phyloP scores from a whole-genome alignment of 2,797 vertebrate genomes.

The Poecilia wingei region DNA sequence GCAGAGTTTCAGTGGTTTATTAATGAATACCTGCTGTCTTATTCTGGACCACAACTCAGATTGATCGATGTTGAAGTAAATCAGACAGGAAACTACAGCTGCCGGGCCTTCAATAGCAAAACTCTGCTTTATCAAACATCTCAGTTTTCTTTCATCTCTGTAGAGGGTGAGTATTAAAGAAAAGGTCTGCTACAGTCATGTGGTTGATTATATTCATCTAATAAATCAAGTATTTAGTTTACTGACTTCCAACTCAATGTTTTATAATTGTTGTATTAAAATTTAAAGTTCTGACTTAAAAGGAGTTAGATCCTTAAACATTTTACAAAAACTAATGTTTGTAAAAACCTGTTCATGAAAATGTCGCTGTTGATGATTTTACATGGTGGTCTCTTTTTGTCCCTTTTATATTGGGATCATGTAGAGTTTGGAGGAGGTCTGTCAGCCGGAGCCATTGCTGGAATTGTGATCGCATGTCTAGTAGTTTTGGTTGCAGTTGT shows the following conservation, averaged over 20 bases:
- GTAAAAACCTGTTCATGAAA: background rate
- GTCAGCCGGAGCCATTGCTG: background rate
- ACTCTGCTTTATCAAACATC: constrained; percentile 51
- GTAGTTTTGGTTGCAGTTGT: background rate
- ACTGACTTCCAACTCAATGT: background rate
- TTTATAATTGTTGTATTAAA: background rate
- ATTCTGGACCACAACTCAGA: constrained; percentile 36
- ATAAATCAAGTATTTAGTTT: background rate
- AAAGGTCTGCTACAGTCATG: background rate
- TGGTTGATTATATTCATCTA: background rate
- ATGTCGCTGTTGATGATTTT: background rate
- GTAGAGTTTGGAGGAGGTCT: constrained; percentile 1
- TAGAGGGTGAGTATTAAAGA: constrained; percentile 45
- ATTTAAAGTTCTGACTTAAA: background rate
- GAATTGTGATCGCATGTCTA: background rate
- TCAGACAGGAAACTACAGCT: constrained; percentile 67
- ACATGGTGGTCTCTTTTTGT: background rate
- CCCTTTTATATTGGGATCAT: background rate
- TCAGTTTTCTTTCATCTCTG: constrained; percentile 19
- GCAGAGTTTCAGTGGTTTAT: constrained; percentile 53
- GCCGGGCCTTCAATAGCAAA: constrained; percentile 55
- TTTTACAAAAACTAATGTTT: background rate
- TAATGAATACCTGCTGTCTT: constrained; percentile 22
- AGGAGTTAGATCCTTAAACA: background rate
- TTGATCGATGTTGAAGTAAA: constrained; percentile 34